Conservation (phyloP, 2,797 vertebrate genomes). For the Uromys caudimaculatus region DNA sequence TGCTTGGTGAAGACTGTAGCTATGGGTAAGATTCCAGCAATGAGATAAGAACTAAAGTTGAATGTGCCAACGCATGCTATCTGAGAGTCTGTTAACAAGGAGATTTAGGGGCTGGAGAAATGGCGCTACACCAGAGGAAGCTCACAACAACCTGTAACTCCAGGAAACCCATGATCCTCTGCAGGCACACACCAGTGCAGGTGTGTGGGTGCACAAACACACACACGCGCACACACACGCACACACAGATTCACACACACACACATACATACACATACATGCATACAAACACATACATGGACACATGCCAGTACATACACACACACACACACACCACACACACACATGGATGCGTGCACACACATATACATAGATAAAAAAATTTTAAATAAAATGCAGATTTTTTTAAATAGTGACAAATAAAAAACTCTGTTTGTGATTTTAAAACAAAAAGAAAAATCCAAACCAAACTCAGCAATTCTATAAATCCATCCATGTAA, state of each 20-base stretch:
- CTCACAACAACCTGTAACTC: background rate
- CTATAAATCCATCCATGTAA: background rate
- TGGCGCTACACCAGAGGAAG: background rate
- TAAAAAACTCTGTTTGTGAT: background rate
- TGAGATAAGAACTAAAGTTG: background rate
- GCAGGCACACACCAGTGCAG: background rate
- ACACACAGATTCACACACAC: too few species aligned
- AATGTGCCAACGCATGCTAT: background rate
- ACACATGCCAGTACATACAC: background rate
- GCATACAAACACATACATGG: fast-evolving
- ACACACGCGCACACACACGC: too few species aligned
- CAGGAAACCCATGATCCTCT: background rate
- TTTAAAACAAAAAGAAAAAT: background rate
- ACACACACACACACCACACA: background rate
- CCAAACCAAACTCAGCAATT: background rate
- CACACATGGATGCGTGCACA: background rate
- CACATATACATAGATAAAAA: background rate
- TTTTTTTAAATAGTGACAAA: background rate
- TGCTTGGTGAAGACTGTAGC: too few species aligned
- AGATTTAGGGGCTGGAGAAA: background rate
- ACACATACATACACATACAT: too few species aligned
- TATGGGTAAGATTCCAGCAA: background rate
- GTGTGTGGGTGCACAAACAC: too few species aligned
- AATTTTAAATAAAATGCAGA: background rate
- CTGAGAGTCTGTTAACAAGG: background rate